Conservation (phyloP, 2,888 invertebrate species). For the Polydrusus pterygomalis region DNA sequence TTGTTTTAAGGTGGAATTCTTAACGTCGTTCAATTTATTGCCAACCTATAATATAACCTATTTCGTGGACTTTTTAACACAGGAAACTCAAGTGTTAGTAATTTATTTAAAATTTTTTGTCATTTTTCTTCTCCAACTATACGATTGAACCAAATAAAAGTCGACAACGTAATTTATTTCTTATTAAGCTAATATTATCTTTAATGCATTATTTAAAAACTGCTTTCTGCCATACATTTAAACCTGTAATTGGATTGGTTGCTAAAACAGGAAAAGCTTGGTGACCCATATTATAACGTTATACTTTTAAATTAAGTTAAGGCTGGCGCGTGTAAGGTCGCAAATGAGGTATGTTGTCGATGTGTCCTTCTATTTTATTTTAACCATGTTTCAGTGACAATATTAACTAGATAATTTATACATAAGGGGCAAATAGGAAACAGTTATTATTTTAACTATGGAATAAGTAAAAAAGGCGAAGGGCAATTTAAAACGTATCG, state of each 20-base stretch:
- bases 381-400: constrained; percentile 12
- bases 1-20: too few relatives aligned
- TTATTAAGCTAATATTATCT: constrained; percentile 1
- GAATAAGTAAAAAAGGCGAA: constrained; percentile 1
- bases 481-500: background rate
- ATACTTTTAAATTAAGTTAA: constrained; percentile 39
- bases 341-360: constrained; percentile 3
- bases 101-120: too few relatives aligned
- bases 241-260: constrained; percentile 33
- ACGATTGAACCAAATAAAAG: background rate
- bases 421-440: background rate
- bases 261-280: constrained; percentile 31
- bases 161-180: background rate
- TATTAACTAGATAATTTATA: background rate
- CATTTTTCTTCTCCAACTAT: too few relatives aligned
- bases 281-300: constrained; percentile 42
- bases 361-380: background rate
- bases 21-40: too few relatives aligned
- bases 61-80: too few relatives aligned
- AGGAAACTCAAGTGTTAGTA: too few relatives aligned
- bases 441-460: background rate
- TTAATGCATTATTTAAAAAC: constrained; percentile 4
- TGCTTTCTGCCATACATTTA: background rate
- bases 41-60: too few relatives aligned
- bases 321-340: constrained; percentile 28